Evolutionary conservation across 1,140 invertebrate genomes (phyloP).

Genomic region (Psix sp.): DNA sequence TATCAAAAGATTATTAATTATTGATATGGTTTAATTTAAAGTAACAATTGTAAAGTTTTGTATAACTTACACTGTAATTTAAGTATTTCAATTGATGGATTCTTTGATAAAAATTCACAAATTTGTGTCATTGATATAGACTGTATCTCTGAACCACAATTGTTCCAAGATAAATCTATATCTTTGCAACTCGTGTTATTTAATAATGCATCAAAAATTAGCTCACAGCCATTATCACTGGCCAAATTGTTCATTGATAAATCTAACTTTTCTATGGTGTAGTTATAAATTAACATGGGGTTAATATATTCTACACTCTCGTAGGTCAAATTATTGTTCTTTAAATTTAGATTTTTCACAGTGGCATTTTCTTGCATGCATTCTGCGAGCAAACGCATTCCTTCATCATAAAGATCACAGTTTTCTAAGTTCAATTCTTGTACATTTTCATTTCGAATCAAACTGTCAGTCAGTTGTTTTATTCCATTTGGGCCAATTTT

Average conservation of each 20-base stretch:
- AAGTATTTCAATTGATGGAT: constrained; percentile 53
- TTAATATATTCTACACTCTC: constrained; percentile 58
- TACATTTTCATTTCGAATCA: constrained; percentile 61
- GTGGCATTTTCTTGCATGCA: constrained; percentile 56
- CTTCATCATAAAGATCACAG: constrained; percentile 73
- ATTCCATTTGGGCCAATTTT: constrained; percentile 70
- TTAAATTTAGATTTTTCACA: constrained; percentile 68
- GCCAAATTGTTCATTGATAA: constrained; percentile 75
- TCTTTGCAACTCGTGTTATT: constrained; percentile 59
- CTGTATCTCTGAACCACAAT: constrained; percentile 52
- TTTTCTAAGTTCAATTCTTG: constrained; percentile 71
- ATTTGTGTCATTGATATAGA: constrained; percentile 40
- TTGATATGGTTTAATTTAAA: constrained; percentile 5
- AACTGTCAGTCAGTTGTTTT: constrained; percentile 63
- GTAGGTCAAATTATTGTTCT: constrained; percentile 69
- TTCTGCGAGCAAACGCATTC: constrained; percentile 66
- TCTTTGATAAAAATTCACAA: constrained; percentile 46
- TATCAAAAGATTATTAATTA: constrained; percentile 35
- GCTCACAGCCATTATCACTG: constrained; percentile 61
- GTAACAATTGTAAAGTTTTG: not conserved
- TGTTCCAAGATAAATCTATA: constrained; percentile 74
- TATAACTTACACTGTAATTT: constrained; percentile 63
- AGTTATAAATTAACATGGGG: constrained; percentile 61
- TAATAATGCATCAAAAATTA: constrained; percentile 61
- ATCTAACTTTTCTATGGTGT: constrained; percentile 68